A percentile compares a stretch with the other conserved stretches of the same genome.
These are phyloP conservation scores for Argopecten irradians DNA, from an alignment of 1,140 invertebrate species.

Conservation along the genomic window DNA sequence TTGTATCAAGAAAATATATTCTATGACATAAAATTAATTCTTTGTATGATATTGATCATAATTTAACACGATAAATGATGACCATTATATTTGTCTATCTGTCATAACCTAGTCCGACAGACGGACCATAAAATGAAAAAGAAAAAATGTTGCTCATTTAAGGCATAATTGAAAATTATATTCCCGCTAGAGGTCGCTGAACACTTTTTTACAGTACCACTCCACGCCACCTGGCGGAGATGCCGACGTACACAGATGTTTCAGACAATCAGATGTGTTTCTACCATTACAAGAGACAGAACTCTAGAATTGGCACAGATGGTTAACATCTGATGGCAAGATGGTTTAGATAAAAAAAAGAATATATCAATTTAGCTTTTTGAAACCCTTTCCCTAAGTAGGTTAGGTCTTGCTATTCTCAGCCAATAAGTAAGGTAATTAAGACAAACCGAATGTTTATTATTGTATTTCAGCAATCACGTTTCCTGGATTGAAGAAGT, in stretches of 20 bases:
- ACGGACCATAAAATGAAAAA: too few species aligned
- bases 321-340: not conserved
- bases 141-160: too few species aligned
- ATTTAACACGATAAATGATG: too few species aligned
- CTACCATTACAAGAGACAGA: not conserved
- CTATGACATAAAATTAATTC: too few species aligned
- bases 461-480: not conserved
- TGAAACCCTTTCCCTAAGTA: not conserved
- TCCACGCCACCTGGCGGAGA: not conserved
- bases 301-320: not conserved
- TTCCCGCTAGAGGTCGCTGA: not conserved
- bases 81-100: too few species aligned
- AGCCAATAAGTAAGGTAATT: not conserved
- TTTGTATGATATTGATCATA: too few species aligned
- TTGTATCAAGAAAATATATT: too few species aligned
- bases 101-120: too few species aligned
- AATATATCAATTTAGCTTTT: not conserved
- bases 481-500: too few species aligned
- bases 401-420: not conserved
- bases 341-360: conserved; percentile 23
- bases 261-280: not conserved
- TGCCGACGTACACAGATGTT: not conserved
- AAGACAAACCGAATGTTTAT: not conserved
- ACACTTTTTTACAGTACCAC: not conserved
- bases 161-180: too few species aligned